Conservation (phyloP, 2,888 invertebrate species). For the Ptilodon capucinus region DNA sequence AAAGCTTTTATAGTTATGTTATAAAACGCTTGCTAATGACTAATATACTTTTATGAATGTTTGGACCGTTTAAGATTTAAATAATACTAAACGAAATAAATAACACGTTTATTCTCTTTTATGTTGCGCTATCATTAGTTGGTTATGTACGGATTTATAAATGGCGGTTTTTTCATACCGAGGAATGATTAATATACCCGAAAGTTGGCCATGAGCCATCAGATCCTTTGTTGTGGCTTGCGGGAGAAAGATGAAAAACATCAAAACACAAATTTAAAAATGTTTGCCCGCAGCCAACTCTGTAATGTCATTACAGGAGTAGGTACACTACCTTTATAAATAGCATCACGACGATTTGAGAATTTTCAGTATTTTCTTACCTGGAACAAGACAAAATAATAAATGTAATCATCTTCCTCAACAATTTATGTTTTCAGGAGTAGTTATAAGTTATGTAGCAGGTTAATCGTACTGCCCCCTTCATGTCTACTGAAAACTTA, state of each 20-base stretch:
- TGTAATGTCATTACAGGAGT: constrained; percentile 1
- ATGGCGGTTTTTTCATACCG: constrained; percentile 52
- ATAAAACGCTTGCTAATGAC: constrained; percentile 40
- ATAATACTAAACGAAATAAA: constrained; percentile 24
- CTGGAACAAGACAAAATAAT: constrained; percentile 51
- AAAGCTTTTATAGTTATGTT: constrained; percentile 30
- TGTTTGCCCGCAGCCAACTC: constrained; percentile 10
- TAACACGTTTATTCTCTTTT: constrained; percentile 35
- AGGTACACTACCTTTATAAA: constrained; percentile 7
- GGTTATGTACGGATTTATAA: constrained; percentile 53
- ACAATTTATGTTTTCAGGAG: not conserved
- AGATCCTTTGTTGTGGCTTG: constrained; percentile 58
- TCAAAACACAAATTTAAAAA: constrained; percentile 35
- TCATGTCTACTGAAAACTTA: constrained; percentile 22
- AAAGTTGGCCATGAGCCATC: constrained; percentile 64
- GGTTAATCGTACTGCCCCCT: constrained; percentile 5
- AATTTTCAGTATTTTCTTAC: constrained; percentile 38
- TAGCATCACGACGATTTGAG: not conserved
- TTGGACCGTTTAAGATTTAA: constrained; percentile 24
- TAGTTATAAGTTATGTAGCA: not conserved
- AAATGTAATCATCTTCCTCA: not conserved
- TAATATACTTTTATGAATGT: constrained; percentile 28
- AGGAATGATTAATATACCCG: constrained; percentile 63
- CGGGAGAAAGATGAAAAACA: constrained; percentile 43
- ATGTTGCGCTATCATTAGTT: constrained; percentile 40